Conservation (phyloP, 2,113 vertebrate species). For the Coptodon rendalli region DNA sequence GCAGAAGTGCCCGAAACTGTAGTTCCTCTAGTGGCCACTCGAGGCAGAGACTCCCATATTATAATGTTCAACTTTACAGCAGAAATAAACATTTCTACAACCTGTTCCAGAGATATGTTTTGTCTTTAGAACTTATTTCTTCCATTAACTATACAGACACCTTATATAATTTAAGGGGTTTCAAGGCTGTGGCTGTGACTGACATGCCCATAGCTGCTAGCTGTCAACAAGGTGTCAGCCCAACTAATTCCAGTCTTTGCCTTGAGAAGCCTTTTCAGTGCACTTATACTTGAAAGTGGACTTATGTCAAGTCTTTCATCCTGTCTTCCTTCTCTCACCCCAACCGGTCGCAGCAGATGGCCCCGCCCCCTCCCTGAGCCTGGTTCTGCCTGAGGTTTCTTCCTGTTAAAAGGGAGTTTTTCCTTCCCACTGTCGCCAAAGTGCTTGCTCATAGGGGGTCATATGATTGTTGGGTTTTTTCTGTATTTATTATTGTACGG, state of each 20-base stretch:
- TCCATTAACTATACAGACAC: neutral
- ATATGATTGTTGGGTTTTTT: neutral
- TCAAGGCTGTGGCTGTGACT: neutral
- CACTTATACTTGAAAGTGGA: neutral
- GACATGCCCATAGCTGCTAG: neutral
- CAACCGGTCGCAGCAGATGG: neutral
- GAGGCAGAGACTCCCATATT: neutral
- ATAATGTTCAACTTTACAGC: neutral
- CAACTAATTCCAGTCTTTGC: neutral
- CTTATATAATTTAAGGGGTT: neutral
- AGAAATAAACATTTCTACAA: neutral
- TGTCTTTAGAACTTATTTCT: neutral
- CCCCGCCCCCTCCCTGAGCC: neutral
- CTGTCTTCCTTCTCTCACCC: neutral
- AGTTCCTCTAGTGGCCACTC: neutral
- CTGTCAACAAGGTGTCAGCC: neutral
- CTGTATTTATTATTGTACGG: neutral
- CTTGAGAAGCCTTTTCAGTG: neutral
- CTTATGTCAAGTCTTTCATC: neutral
- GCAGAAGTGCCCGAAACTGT: neutral
- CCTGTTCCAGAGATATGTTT: neutral
- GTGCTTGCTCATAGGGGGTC: neutral
- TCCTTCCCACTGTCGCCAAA: neutral
- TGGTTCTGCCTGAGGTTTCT: rapidly evolving
- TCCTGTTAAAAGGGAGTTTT: neutral